phyloP scores from a whole-genome alignment of 1,140 invertebrate species.

The Drosophila kepulauana region DNA sequence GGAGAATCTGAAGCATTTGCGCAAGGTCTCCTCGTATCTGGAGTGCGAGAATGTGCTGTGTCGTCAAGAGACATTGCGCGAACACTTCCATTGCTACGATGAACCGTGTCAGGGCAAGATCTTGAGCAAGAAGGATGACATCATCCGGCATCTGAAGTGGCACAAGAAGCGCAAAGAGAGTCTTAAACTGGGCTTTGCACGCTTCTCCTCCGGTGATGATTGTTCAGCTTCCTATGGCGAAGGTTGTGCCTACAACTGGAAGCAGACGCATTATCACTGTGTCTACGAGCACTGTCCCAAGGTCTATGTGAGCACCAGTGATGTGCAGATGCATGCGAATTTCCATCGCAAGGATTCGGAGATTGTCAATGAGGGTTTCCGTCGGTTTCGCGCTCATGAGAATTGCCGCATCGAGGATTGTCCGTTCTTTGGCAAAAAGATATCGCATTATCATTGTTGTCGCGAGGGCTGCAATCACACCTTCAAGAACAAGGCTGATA shows the following conservation, averaged over 20 bases:
- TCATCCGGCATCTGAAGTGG: conserved; percentile 98
- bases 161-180: conserved; percentile 99
- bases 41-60: conserved; percentile 81
- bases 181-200: conserved; percentile 97
- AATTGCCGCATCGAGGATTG: conserved; percentile 88
- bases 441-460: conserved; percentile 98
- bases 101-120: conserved; percentile 92
- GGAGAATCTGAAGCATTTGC: conserved; percentile 76
- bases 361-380: conserved; percentile 96
- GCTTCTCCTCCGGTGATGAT: conserved; percentile 95
- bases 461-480: conserved; percentile 96
- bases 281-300: conserved; percentile 98
- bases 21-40: conserved; percentile 80
- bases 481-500: conserved; percentile 99
- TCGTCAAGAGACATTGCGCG: conserved; percentile 86
- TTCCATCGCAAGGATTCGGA: conserved; percentile 99
- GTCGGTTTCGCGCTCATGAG: conserved; percentile 81
- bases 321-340: conserved; percentile 99
- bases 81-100: conserved; percentile 98
- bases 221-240: conserved; percentile 89
- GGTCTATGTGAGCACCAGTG: conserved; percentile 99
- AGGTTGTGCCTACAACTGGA: conserved; percentile 96
- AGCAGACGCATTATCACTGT: conserved; percentile 99
- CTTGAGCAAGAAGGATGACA: conserved; percentile 99
- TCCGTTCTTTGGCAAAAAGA: conserved; percentile 96